Evolutionary conservation across 1,140 invertebrate species (phyloP), one percentile per base, ranked within the genome.

Genomic region (Lepidurus packardi): DNA sequence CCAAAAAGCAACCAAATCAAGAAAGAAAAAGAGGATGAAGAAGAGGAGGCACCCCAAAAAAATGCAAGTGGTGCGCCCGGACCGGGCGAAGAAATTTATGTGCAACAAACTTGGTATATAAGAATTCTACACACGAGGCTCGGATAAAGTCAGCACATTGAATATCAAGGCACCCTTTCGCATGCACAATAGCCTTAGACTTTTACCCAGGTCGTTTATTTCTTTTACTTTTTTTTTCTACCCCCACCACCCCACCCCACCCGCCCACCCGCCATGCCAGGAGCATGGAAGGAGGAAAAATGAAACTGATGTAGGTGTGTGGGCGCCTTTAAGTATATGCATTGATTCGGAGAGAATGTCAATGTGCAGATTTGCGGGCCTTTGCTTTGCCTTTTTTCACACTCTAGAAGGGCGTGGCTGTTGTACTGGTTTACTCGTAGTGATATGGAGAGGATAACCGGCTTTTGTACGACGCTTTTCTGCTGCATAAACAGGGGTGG

Each of bases 101-200:
- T 65, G 53, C 53, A 65, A 65, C 53, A 65, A 65, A 65, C 53
- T 65, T 16, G 1, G 53, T 65, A 65, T 65, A 13, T 65, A 65
- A 65, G n/a, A 13, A 65, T 65, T 65, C 53, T 21, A 65, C 53
- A 65, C 53, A 65, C 53, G 53, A 65, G 53, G 53, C 13, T 65
- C 53, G 53, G 53, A 65, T 65, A 65, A 65, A 65, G 53, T 65
- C 53, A 65, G 53, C 53, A 65, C 53, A 65, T 65, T 65, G 53
- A 65, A 65, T 65, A 65, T n/a, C 53, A 65, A 65, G 21, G 53
- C 53, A 65, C 53, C 53, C 53, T 65, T 65, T 65, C 53, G 53
- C 53, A 65, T 65, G 53, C 53, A 65, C 53, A 65, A 65, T 65
- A 65, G 53, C 16, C 53, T 65, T 65, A 65, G 53, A 65, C 53